Conservation (phyloP, 2,113 vertebrate species). For the Eudyptes chrysolophus region DNA sequence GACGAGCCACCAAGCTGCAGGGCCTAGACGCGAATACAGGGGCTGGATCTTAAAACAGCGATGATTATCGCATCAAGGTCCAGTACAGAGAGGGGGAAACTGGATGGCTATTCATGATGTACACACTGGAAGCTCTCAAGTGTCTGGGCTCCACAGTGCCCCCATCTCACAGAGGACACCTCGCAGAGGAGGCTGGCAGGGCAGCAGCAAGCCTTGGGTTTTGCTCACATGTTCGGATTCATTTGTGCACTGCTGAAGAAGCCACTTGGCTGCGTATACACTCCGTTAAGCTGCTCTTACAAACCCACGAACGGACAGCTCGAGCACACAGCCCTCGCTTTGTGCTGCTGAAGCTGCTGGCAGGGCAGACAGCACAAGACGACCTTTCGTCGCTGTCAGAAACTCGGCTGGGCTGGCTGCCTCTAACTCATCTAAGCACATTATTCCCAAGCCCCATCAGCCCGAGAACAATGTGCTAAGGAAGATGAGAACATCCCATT, state of each 20-base stretch:
- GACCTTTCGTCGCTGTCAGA: not conserved
- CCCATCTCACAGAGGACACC: not conserved
- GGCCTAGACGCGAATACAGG: not conserved
- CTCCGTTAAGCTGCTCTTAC: not conserved
- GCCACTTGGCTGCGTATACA: not conserved
- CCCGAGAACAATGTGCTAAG: not conserved
- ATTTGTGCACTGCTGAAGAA: not conserved
- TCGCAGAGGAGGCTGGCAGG: not conserved
- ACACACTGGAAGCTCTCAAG: not conserved
- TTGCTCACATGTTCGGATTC: not conserved
- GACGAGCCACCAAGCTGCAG: fast-evolving
- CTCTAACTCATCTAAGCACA: not conserved
- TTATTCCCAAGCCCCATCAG: not conserved
- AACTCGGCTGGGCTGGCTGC: not conserved
- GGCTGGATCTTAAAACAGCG: not conserved
- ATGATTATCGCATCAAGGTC: not conserved
- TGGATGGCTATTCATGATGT: fast-evolving
- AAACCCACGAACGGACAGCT: not conserved
- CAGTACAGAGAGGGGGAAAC: not conserved
- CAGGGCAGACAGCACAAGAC: not conserved
- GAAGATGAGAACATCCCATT: slow-evolving; percentile 25
- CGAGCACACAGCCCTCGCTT: not conserved
- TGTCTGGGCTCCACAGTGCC: not conserved
- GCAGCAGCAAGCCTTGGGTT: not conserved
- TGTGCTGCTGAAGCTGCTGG: slow-evolving; percentile 16